A percentile compares a stretch with the other conserved stretches of the same genome.
Conservation (phyloP, 1,140 invertebrate species). For the Anthonomus grandis region DNA sequence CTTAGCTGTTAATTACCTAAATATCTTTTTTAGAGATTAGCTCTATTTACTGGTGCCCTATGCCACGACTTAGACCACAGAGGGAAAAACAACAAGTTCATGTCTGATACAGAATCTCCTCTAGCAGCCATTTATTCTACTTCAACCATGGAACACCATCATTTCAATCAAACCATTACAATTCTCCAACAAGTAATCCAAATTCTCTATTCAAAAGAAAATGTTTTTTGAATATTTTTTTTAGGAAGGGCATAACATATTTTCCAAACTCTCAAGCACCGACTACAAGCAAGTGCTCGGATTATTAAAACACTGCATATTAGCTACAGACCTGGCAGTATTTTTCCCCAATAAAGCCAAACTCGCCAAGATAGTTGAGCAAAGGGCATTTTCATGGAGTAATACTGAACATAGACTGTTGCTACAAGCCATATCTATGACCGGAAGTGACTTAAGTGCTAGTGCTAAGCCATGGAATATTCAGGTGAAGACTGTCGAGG, state of each 20-base stretch:
- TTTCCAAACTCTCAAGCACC: slow-evolving; percentile 65
- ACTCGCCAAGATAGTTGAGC: slow-evolving; percentile 57
- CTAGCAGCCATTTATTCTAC: slow-evolving; percentile 79
- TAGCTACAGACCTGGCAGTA: slow-evolving; percentile 77
- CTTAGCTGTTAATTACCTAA: neutral
- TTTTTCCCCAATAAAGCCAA: slow-evolving; percentile 76
- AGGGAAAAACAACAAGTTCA: slow-evolving; percentile 81
- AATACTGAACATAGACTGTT: slow-evolving; percentile 60
- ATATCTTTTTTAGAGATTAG: slow-evolving; percentile 58
- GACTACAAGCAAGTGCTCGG: slow-evolving; percentile 77
- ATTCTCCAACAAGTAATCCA: slow-evolving; percentile 56
- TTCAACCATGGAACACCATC: slow-evolving; percentile 82
- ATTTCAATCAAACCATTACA: slow-evolving; percentile 83
- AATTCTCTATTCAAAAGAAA: no score
- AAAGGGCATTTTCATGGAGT: slow-evolving; percentile 60
- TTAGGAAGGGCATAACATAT: slow-evolving; percentile 79
- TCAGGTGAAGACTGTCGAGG: slow-evolving; percentile 73
- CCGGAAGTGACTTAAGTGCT: slow-evolving; percentile 77
- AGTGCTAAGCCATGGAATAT: slow-evolving; percentile 80
- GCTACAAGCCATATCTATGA: slow-evolving; percentile 76
- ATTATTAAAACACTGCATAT: slow-evolving; percentile 75
- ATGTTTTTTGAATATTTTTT: slow-evolving; percentile 11
- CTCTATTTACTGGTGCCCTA: slow-evolving; percentile 72
- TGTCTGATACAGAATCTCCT: slow-evolving; percentile 77
- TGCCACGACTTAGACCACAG: slow-evolving; percentile 84